These are phyloP conservation scores for Coregonus suidteri DNA, from an alignment of 2,797 vertebrate species.

Conservation along the genomic window DNA sequence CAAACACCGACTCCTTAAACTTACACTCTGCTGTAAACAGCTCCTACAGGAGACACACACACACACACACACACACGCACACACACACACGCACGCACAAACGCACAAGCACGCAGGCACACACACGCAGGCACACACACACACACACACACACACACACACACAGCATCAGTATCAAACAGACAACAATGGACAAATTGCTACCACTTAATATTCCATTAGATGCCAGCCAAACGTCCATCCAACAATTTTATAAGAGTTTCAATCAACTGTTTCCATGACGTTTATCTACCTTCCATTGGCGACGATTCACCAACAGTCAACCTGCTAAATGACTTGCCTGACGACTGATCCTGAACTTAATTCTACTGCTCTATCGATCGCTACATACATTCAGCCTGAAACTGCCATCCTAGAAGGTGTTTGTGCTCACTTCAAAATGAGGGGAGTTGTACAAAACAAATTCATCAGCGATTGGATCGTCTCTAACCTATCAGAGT, in stretches of 20 bases:
- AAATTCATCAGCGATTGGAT: too few species aligned
- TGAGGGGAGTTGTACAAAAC: too few species aligned
- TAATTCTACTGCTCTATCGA: too few species aligned
- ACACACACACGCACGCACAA: not conserved
- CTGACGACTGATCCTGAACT: too few species aligned
- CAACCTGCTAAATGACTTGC: too few species aligned
- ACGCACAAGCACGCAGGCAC: not conserved
- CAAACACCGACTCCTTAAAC: slow-evolving; percentile 98
- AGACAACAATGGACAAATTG: not conserved
- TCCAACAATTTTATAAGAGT: not conserved
- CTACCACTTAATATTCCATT: not conserved
- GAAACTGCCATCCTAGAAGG: too few species aligned
- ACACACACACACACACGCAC: not conserved
- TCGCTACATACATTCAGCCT: too few species aligned
- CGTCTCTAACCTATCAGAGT: too few species aligned
- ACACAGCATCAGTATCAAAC: not conserved
- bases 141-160: not conserved
- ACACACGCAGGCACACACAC: not conserved
- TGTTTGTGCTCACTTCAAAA: too few species aligned
- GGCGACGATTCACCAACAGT: not conserved
- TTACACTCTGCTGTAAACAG: slow-evolving; percentile 97
- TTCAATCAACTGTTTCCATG: not conserved
- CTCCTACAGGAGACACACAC: slow-evolving; percentile 75
- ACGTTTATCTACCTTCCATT: not conserved
- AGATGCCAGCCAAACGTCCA: not conserved